Evolutionary conservation across 2,797 vertebrate species (phyloP).

Genomic region (Leucoraja ocellata): DNA sequence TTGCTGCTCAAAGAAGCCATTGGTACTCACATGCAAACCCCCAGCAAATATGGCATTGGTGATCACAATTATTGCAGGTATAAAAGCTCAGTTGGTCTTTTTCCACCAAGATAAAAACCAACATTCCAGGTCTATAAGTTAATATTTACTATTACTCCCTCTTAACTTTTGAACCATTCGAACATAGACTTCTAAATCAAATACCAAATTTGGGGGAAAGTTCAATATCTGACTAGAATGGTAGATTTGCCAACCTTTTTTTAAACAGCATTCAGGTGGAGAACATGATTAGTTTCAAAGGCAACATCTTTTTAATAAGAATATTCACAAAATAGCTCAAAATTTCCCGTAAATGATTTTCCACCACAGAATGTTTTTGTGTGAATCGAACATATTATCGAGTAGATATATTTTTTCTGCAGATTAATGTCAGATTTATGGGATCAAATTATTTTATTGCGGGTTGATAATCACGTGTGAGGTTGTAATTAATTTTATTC

Average conservation of each 20-base stretch:
- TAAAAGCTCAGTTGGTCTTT: background rate
- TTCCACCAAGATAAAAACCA: background rate
- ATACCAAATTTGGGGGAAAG: background rate
- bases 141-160: background rate
- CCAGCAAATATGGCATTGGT: conserved; percentile 52
- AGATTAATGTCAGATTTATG: background rate
- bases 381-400: background rate
- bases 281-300: background rate
- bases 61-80: conserved; percentile 70
- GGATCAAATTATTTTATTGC: background rate
- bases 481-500: no score
- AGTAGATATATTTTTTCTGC: background rate
- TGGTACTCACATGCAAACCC: conserved; percentile 58
- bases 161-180: background rate
- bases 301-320: background rate
- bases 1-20: conserved; percentile 50
- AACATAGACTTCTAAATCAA: background rate
- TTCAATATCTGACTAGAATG: background rate
- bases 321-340: background rate
- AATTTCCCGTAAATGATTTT: background rate
- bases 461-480: background rate
- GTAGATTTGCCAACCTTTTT: background rate
- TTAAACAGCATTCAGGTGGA: no score
- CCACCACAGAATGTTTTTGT: background rate
- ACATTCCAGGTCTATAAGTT: background rate